Evolutionary conservation across 2,797 vertebrate genomes (phyloP), one percentile per base, ranked within the genome.

Genomic region (Melopsittacus undulatus): DNA sequence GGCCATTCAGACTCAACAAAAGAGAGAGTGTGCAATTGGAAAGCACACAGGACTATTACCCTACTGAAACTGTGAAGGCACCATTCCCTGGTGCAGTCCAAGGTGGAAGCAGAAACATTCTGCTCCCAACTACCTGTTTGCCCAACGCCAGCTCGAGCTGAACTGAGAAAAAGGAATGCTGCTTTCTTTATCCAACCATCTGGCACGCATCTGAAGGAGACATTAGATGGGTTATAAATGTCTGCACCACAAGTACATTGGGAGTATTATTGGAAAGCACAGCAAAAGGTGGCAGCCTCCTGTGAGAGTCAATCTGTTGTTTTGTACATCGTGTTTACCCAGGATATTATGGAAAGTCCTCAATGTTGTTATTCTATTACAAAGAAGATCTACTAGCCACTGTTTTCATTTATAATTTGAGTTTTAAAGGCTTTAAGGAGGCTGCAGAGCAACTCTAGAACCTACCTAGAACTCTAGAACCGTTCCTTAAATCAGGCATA

Each of bases 321-420:
- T 70, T 40, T 36, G 6, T 26, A 1, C 29, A n/a, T 4, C 40
- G 14, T 0, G 0, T 15, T 70, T 52, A n/a, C 2, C 4, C 19
- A 20, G 0, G 11, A 34, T 23, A 1, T 29, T 0, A 52, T 0
- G 2, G 13, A 1, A 23, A 42, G 18, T 12, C 27, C 61, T 19
- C 18, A 8, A 59, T 68, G 52, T 34, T 49, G 17, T 13, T 36
- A 48, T 43, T 70, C 17, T 18, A 40, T 57, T 7, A 43, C 0
- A 74, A 83, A 19, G 5, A 32, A 75, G 29, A 43, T 11, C 29
- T 26, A 27, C 11, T 32, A 32, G 32, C 11, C 7, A 13, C 29
- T 9, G 13, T 21, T 77, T 67, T 45, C 24, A 21, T 48, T 40
- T 24, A 30, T 4, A 38, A 27, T 38, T 29, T 5, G 20, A n/a